These are phyloP conservation scores for Onychostruthus taczanowskii DNA, from an alignment of 2,113 vertebrate genomes.

Conservation along the genomic window DNA sequence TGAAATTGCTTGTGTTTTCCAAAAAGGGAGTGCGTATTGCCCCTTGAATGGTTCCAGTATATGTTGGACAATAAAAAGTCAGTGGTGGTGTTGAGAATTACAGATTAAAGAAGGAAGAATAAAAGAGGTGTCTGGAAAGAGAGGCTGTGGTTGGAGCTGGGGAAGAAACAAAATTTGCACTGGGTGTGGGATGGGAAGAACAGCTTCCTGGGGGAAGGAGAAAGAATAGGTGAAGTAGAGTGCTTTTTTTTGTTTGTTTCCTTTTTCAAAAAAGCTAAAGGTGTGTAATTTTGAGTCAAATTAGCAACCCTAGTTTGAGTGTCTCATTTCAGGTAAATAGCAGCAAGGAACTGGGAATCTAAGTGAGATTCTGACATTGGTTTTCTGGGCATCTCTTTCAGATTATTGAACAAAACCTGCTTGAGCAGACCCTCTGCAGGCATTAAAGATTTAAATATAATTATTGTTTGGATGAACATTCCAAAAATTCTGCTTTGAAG, in stretches of 20 bases:
- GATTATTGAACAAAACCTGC: not conserved
- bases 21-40: not conserved
- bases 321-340: not conserved
- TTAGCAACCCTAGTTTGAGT: not conserved
- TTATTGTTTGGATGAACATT: not conserved
- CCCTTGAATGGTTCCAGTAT: not conserved
- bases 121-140: not conserved
- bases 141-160: not conserved
- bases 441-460: not conserved
- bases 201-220: not conserved
- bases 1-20: not conserved
- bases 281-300: not conserved
- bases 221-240: not conserved
- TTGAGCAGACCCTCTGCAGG: not conserved
- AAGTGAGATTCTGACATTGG: not conserved
- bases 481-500: not conserved
- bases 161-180: not conserved
- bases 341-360: not conserved
- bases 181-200: not conserved
- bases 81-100: not conserved
- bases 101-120: not conserved
- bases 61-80: not conserved
- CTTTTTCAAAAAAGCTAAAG: not conserved
- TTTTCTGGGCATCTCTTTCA: not conserved
- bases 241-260: not conserved